These are phyloP conservation scores for rabbit (Oryctolagus cuniculus) DNA, from an alignment of 2,113 vertebrate genomes.

Conservation along the genomic window mOryCun1.1 NC_091435.1:153349001-153349500, in stretches of 20 bases:
- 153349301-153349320: background rate
- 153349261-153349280: background rate
- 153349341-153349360: background rate
- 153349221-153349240: background rate
- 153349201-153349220: background rate
- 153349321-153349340: too few relatives aligned
- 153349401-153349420: background rate
- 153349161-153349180: background rate
- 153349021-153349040: too few relatives aligned
- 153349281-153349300: background rate
- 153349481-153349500: background rate
- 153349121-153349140: background rate
- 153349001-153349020: background rate
- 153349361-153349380: conserved; percentile 8
- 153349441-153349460: background rate
- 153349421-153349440: background rate
- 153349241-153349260: background rate
- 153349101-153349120: background rate
- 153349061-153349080: background rate
- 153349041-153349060: too few relatives aligned
- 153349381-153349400: conserved; percentile 12
- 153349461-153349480: background rate
- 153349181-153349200: background rate
- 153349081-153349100: background rate
- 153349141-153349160: background rate